Evolutionary conservation across 2,797 vertebrate genomes (phyloP), one percentile per base, ranked within the genome.

Genomic region (Triplophysa bombifrons): DNA sequence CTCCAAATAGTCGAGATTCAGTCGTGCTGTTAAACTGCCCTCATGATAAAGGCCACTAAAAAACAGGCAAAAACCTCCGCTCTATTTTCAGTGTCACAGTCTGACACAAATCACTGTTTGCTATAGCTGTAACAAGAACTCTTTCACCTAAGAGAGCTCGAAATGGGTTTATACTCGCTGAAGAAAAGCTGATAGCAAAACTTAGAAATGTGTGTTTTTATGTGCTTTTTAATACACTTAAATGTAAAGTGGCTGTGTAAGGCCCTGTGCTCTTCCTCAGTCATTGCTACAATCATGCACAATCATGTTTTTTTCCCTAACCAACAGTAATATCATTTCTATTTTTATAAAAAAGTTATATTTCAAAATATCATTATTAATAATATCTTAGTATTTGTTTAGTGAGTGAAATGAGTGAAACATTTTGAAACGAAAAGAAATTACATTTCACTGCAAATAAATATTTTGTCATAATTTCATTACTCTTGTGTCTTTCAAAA

Each of bases 11-110:
- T 86, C 83, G 85, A 84, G 88, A 84, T 91, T 84, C 89, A 90
- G 86, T 74, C 82, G 74, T 80, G 80, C 83, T 80, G 81, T 67
- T 77, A 86, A 88, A 89, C 84, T 83, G 27, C 60, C 77, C 74
- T 84, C 84, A 88, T 89, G 90, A 91, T 90, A 84, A 84, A 83
- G 53, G 82, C 85, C 87, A 84, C 86, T 81, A 85, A 90, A 89
- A 89, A 91, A 88, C 88, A 82, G 60, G 76, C 85, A 84, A 75
- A 87, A 85, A 80, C 85, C 82, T 74, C 76, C 50, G 84, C 83
- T 82, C 78, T 76, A 76, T 82, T 69, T 74, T 82, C 76, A 85
- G 87, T 78, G 82, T 80, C 72, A 82, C 22, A 74, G 86, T 84
- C 88, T 85, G 77, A 81, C 70, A 87, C 78, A 50, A 80, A 85